Evolutionary conservation across 2,113 vertebrate species (phyloP).

Genomic region (Haliaeetus leucogaster): DNA sequence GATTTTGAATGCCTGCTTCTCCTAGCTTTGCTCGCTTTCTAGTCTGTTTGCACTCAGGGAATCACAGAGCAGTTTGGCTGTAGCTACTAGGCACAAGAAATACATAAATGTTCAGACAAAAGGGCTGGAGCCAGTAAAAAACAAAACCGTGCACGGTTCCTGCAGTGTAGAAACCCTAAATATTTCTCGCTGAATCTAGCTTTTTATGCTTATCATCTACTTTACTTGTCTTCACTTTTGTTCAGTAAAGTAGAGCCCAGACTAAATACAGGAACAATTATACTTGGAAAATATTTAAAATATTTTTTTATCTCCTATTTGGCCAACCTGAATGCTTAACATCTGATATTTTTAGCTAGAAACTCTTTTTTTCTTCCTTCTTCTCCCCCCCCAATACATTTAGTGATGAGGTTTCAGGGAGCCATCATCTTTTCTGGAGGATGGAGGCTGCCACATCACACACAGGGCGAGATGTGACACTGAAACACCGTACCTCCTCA

Average conservation of each 20-base stretch:
- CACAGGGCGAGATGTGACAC: background rate
- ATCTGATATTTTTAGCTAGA: slow-evolving; percentile 6
- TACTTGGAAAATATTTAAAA: slow-evolving; percentile 21
- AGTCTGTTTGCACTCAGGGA: background rate
- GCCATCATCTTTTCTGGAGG: background rate
- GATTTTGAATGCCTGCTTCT: background rate
- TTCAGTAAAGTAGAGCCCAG: background rate
- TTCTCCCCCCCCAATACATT: background rate
- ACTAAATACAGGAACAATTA: slow-evolving; percentile 35
- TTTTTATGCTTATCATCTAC: background rate
- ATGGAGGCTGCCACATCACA: background rate
- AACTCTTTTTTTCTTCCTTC: background rate
- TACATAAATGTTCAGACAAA: background rate
- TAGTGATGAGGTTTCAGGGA: background rate
- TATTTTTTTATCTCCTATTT: background rate
- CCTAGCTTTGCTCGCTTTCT: background rate
- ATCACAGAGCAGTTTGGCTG: background rate
- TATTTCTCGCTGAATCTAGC: slow-evolving; percentile 2
- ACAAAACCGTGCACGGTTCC: background rate
- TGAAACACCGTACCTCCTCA: background rate
- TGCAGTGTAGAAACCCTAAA: background rate
- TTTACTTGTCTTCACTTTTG: background rate
- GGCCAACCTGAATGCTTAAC: background rate
- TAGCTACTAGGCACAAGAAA: background rate
- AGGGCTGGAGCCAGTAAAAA: background rate